Conservation (phyloP, 2,797 vertebrate genomes). For the Trachops cirrhosus region DNA sequence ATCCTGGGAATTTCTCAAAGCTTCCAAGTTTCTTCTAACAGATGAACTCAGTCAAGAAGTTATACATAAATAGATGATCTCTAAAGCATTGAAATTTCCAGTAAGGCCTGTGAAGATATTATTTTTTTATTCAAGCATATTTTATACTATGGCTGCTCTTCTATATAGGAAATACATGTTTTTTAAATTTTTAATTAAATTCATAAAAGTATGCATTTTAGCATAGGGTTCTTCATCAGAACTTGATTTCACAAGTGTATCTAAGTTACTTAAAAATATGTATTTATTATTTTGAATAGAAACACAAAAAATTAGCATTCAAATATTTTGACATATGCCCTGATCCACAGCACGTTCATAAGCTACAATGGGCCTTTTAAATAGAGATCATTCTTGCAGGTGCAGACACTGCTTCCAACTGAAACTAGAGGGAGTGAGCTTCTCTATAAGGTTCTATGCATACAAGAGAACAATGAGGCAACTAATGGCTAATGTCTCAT, state of each 20-base stretch:
- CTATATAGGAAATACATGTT: not conserved
- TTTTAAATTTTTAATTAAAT: constrained; percentile 56
- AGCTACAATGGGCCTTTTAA: constrained; percentile 59
- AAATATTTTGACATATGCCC: not conserved
- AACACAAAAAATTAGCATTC: constrained; percentile 64
- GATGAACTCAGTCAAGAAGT: not conserved
- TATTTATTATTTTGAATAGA: constrained; percentile 56
- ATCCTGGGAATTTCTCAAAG: not conserved
- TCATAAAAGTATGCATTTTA: constrained; percentile 59
- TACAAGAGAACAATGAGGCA: not conserved
- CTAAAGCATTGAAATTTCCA: constrained; percentile 62
- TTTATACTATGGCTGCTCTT: not conserved
- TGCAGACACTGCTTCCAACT: not conserved
- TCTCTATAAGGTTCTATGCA: constrained; percentile 52
- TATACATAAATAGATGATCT: not conserved
- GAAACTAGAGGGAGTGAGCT: constrained; percentile 31
- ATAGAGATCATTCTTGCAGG: constrained; percentile 61
- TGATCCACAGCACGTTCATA: constrained; percentile 49
- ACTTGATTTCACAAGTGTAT: constrained; percentile 65
- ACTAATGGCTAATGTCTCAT: not conserved
- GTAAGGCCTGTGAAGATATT: constrained; percentile 62
- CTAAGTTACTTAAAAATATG: constrained; percentile 68
- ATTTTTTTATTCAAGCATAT: not conserved
- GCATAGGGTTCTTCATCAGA: constrained; percentile 47
- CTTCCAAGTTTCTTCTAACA: not conserved